Evolutionary conservation across 2,888 invertebrate species (phyloP).

Genomic region (Ligdia adustata): DNA sequence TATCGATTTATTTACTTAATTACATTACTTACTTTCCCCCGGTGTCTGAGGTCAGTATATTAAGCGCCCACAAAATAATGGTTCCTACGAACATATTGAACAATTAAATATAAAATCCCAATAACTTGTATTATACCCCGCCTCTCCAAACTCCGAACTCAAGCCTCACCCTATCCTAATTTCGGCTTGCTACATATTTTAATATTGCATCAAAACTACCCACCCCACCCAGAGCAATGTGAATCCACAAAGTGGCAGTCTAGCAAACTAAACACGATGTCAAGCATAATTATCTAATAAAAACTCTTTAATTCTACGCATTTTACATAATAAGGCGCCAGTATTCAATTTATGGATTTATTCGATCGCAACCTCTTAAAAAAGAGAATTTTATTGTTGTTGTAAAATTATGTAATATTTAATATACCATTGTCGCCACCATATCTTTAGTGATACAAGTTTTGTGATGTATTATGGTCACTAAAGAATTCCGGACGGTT

Average conservation of each 20-base stretch:
- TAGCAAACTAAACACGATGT: constrained; percentile 5
- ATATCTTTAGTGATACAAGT: no score
- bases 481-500: neutral
- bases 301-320: constrained; percentile 9
- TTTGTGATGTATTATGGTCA: no score
- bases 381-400: constrained; percentile 2
- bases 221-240: neutral
- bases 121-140: no score
- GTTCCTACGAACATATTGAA: no score
- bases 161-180: no score
- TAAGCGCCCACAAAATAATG: no score
- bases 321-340: constrained; percentile 18
- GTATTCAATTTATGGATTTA: neutral
- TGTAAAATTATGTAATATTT: neutral
- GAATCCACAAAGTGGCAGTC: neutral
- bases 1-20: no score
- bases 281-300: constrained; percentile 16
- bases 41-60: no score
- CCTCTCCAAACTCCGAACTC: no score
- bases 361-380: neutral
- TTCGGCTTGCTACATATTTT: neutral
- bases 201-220: neutral
- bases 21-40: no score
- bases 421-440: neutral
- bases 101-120: no score